Evolutionary conservation across 2,888 invertebrate species (phyloP).

Genomic region (Synergus gifuensis): DNA sequence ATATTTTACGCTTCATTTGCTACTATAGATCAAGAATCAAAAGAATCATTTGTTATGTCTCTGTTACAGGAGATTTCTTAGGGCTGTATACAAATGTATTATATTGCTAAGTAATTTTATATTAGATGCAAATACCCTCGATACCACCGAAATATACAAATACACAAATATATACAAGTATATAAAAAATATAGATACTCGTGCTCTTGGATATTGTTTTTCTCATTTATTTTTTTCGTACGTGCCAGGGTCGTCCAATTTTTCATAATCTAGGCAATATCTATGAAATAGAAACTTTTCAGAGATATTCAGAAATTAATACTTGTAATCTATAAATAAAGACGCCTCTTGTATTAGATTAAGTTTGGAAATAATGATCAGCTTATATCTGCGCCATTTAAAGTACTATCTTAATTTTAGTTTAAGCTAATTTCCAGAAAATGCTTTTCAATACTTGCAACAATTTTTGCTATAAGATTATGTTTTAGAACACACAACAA

Average conservation of each 20-base stretch:
- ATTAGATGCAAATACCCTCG: constrained; percentile 8
- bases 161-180: constrained; percentile 14
- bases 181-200: constrained; percentile 58
- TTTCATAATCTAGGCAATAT: constrained; percentile 77
- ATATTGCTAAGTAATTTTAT: constrained; percentile 32
- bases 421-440: neutral
- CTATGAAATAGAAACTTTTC: constrained; percentile 71
- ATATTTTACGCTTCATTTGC: constrained; percentile 17
- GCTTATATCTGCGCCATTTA: constrained; percentile 21
- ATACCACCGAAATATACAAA: constrained; percentile 32
- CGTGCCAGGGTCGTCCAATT: constrained; percentile 73
- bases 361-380: constrained; percentile 10
- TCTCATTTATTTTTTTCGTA: constrained; percentile 70
- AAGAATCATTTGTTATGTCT: constrained; percentile 11
- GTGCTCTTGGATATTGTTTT: constrained; percentile 65
- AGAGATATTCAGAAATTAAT: constrained; percentile 56
- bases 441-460: constrained; percentile 27
- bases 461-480: constrained; percentile 19
- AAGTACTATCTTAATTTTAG: neutral
- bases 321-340: constrained; percentile 55
- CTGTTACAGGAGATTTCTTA: constrained; percentile 25
- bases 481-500: neutral
- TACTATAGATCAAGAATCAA: constrained; percentile 29
- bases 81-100: constrained; percentile 40
- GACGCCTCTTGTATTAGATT: constrained; percentile 30